These are phyloP conservation scores for Apteryx mantelli DNA, from an alignment of 2,113 vertebrate species.

Conservation along the genomic window DNA sequence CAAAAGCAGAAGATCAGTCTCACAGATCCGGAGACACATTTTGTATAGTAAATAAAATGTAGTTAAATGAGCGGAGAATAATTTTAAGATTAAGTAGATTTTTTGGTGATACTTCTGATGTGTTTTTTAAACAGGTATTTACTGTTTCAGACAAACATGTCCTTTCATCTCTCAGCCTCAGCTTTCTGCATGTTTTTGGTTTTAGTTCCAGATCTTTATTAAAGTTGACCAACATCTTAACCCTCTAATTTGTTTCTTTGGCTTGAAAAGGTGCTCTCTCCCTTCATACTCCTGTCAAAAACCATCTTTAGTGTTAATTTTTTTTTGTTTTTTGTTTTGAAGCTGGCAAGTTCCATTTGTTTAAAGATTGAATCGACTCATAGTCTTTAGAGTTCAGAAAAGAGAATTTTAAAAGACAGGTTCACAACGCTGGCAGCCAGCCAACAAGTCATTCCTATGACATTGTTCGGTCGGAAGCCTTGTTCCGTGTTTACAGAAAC, in stretches of 20 bases:
- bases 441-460: background rate
- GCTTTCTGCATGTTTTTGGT: background rate
- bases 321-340: background rate
- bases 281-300: background rate
- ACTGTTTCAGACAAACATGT: background rate
- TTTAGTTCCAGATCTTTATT: background rate
- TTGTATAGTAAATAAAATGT: background rate
- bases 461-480: background rate
- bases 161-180: background rate
- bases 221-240: background rate
- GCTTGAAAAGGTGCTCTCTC: background rate
- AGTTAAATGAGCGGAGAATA: background rate
- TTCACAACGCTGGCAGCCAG: background rate
- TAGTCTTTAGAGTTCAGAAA: background rate
- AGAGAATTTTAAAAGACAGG: background rate
- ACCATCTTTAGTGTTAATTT: fast-evolving
- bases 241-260: background rate
- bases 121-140: background rate
- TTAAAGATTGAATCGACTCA: background rate
- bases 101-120: background rate
- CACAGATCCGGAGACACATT: background rate
- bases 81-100: background rate
- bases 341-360: background rate
- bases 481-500: background rate
- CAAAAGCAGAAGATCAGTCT: background rate